Evolutionary conservation across 2,888 invertebrate species (phyloP).

Genomic region (Machimus rusticus): DNA sequence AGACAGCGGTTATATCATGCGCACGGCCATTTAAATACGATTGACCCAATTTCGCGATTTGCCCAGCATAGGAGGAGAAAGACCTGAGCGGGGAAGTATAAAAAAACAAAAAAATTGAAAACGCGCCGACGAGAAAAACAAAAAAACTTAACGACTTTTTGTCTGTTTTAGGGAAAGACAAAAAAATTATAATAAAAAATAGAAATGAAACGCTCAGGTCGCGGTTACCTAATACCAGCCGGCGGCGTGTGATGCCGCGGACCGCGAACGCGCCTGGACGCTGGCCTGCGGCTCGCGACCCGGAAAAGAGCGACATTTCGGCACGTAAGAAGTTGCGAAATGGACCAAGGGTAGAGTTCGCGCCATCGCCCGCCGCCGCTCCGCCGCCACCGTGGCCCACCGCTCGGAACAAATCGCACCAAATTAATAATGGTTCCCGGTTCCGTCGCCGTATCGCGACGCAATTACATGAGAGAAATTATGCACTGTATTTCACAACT

Average conservation of each 20-base stretch:
- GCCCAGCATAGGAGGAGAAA: background rate
- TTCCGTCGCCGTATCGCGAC: background rate
- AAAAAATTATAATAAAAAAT: background rate
- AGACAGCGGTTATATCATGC: slow-evolving; percentile 46
- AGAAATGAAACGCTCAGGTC: background rate
- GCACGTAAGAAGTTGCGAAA: background rate
- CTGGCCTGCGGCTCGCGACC: background rate
- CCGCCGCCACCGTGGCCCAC: background rate
- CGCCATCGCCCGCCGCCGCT: background rate
- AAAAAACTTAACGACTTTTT: slow-evolving; percentile 3
- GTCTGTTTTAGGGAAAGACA: background rate
- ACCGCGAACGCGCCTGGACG: background rate
- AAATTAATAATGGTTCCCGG: background rate
- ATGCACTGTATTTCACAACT: background rate
- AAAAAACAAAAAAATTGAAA: background rate
- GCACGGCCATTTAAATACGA: slow-evolving; percentile 47
- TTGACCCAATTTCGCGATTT: slow-evolving; percentile 44
- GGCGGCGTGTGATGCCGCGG: background rate
- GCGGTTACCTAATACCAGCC: slow-evolving; percentile 5
- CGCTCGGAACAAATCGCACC: background rate
- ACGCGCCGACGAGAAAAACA: slow-evolving; percentile 11
- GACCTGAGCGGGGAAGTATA: background rate
- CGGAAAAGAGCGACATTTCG: background rate
- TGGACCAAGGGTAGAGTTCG: slow-evolving; percentile 3
- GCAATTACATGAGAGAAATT: background rate